Conservation (phyloP, 1,140 invertebrate genomes). For the Diorhabda carinulata region DNA sequence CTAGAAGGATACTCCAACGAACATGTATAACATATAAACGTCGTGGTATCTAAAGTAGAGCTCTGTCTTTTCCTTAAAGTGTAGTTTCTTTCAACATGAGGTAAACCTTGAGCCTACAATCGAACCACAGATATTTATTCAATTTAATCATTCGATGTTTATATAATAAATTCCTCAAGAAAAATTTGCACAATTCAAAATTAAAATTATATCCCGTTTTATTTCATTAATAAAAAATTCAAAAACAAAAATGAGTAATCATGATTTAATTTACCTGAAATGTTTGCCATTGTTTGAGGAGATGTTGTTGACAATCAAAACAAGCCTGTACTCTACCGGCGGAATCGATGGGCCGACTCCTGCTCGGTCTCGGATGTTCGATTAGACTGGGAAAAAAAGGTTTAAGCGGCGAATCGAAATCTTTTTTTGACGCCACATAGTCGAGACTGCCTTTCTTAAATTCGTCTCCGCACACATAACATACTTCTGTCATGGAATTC, state of each 20-base stretch:
- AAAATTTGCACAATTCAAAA: too few species aligned
- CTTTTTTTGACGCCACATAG: constrained; percentile 59
- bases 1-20: constrained; percentile 72
- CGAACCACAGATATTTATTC: too few species aligned
- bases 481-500: constrained; percentile 83
- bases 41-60: constrained; percentile 61
- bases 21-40: constrained; percentile 87
- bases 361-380: constrained; percentile 74
- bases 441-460: constrained; percentile 72
- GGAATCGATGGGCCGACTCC: constrained; percentile 80
- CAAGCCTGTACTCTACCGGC: constrained; percentile 75
- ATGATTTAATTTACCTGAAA: constrained; percentile 48
- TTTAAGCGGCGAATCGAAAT: constrained; percentile 48
- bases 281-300: constrained; percentile 77
- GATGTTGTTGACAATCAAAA: constrained; percentile 72
- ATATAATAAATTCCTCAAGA: too few species aligned
- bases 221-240: too few species aligned
- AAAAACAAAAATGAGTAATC: too few species aligned
- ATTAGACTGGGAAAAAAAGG: constrained; percentile 83
- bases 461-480: constrained; percentile 85
- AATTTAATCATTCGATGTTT: too few species aligned
- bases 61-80: constrained; percentile 69
- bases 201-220: too few species aligned
- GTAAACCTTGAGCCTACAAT: constrained; percentile 53
- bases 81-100: constrained; percentile 74